Evolutionary conservation across 2,888 invertebrate species (phyloP), one percentile per base, ranked within the genome.

Genomic region (Hyppa rectilinea): DNA sequence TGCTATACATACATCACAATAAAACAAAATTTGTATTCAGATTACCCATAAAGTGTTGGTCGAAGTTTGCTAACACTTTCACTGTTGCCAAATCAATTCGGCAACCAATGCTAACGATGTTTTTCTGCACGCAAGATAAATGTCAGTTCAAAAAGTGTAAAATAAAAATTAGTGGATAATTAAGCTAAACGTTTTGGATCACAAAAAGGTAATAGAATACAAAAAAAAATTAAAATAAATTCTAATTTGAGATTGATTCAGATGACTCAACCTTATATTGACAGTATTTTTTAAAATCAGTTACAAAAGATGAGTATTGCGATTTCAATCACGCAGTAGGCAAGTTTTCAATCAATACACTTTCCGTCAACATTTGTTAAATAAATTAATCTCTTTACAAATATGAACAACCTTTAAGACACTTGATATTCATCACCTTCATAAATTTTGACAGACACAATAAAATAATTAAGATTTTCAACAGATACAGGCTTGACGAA

Each of bases 51-150:
- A 60, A 50, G 52, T 50, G 64, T 52, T 66, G 31, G 40, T 34
- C 34, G 6, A 69, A 55, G 64, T 78, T 67, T 66, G 47, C 20
- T 23, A 29, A 45, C 31, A 83, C 83, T 80, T 83, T 83, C 77
- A 60, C 81, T 55, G 31, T 71, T 73, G 29, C 38, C 23, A 63
- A 72, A 60, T 36, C 26, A 47, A 47, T 80, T 29, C 23, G 17
- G 26, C 26, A 29, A 45, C 23, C 12, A 31, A 52, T 31, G 10
- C 38, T 45, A 45, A 29, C 31, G 34, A 47, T 71, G 29, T 71
- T 40, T 61, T 52, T 45, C 36, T 26, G 17, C 29, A 34, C 34
- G 12, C 23, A 47, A 53, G 5, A 52, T 40, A 14, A 63, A 40
- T 29, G 4, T 26, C 17, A 49, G 6, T 36, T 20, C 4, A 31